Conservation (phyloP, 2,888 invertebrate genomes). For the Caenorhabditis virilis region DNA sequence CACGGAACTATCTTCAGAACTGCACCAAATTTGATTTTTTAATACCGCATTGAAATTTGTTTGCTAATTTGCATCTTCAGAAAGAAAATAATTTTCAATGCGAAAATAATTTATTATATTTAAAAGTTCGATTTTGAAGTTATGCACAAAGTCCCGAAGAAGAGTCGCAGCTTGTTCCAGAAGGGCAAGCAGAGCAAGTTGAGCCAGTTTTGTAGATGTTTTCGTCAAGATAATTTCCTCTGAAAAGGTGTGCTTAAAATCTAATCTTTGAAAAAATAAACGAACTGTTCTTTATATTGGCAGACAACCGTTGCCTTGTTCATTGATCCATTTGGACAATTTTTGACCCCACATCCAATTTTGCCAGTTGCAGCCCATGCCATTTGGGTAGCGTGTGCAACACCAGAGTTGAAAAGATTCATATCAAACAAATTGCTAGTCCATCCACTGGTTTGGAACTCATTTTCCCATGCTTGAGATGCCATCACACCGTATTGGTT, state of each 20-base stretch:
- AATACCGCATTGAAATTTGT: too few relatives aligned
- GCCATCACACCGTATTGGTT: slow-evolving; percentile 15
- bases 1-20: too few relatives aligned
- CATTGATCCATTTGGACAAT: slow-evolving; percentile 1
- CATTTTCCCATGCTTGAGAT: neutral
- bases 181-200: neutral
- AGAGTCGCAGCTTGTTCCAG: neutral
- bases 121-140: too few relatives aligned
- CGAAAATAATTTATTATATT: too few relatives aligned
- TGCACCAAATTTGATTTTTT: too few relatives aligned
- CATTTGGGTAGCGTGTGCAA: slow-evolving; percentile 33
- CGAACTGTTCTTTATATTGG: too few relatives aligned
- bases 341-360: slow-evolving; percentile 34
- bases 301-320: neutral
- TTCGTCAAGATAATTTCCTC: neutral
- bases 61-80: too few relatives aligned
- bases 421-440: neutral
- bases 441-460: slow-evolving; percentile 7
- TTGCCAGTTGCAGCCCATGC: slow-evolving; percentile 25
- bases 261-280: too few relatives aligned
- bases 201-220: neutral
- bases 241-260: too few relatives aligned
- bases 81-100: too few relatives aligned
- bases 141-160: neutral
- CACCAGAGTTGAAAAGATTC: slow-evolving; percentile 9